Percentiles rank a stretch among this genome's conserved stretches.
Evolutionary conservation across 2,113 vertebrate species (phyloP).

Genomic region (Diphyllodes magnificus): DNA sequence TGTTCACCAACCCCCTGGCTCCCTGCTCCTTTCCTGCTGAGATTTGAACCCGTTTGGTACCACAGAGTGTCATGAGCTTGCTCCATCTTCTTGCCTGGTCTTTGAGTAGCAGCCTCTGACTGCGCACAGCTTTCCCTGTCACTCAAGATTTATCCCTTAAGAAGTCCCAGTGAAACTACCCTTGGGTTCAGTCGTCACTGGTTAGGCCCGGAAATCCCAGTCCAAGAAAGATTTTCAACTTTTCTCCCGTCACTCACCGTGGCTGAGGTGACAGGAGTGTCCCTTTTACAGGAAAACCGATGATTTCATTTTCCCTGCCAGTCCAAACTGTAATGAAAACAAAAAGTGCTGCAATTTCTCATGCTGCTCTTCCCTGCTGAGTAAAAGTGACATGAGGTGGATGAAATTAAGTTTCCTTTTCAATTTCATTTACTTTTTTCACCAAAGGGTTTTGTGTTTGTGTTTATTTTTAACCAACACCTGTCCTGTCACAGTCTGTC

Average conservation of each 20-base stretch:
- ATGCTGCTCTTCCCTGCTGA: background rate
- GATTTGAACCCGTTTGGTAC: background rate
- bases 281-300: background rate
- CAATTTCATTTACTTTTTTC: background rate
- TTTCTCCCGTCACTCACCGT: background rate
- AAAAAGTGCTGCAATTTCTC: background rate
- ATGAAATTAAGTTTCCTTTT: background rate
- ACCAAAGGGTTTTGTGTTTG: background rate
- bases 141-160: slow-evolving; percentile 31
- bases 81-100: background rate
- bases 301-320: slow-evolving; percentile 6
- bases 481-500: background rate
- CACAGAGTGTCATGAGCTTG: background rate
- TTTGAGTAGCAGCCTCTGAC: background rate
- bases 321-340: background rate
- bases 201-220: slow-evolving; percentile 17
- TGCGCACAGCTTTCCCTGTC: background rate
- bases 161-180: slow-evolving; percentile 40
- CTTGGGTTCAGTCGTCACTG: background rate
- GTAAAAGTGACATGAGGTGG: background rate
- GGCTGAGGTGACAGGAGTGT: slow-evolving; percentile 13
- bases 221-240: slow-evolving; percentile 11
- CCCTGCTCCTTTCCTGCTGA: fast-evolving
- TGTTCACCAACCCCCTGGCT: fast-evolving
- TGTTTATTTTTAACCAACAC: background rate